A percentile compares a stretch with the other conserved stretches of the same genome.
Evolutionary conservation across 2,888 invertebrate genomes (phyloP).

Genomic region (Cephus nigrinus): DNA sequence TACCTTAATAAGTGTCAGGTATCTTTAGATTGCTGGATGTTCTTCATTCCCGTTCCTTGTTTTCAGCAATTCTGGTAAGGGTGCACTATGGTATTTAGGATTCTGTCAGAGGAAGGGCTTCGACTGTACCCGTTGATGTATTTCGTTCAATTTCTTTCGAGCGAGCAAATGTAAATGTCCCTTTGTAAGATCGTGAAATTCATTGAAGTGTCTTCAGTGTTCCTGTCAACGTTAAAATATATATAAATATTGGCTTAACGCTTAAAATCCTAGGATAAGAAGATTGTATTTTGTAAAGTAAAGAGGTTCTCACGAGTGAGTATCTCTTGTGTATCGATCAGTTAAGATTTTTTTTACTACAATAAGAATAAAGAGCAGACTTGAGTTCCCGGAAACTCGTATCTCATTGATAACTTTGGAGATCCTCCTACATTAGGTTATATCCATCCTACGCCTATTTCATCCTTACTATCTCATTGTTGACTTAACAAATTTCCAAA

Average conservation of each 20-base stretch:
- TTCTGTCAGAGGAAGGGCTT: background rate
- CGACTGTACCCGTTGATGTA: background rate
- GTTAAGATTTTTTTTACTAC: background rate
- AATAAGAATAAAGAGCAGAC: no score
- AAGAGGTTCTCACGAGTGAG: background rate
- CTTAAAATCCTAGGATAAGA: background rate
- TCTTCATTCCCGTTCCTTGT: background rate
- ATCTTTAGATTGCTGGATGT: background rate
- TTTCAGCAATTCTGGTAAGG: background rate
- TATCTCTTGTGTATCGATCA: background rate
- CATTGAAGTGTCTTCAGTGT: background rate
- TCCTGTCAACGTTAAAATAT: background rate
- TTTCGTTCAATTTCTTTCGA: background rate
- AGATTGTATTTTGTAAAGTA: background rate
- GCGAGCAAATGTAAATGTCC: background rate
- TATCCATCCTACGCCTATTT: background rate
- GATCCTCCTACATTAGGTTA: background rate
- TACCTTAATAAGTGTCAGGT: background rate
- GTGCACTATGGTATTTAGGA: background rate
- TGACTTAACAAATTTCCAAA: background rate
- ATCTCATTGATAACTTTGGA: background rate
- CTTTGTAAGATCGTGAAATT: background rate
- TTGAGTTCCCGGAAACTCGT: background rate
- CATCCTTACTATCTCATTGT: background rate
- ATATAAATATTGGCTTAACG: background rate